Base-by-base conservation (phyloP, 2,888 invertebrate genomes). In the Chirona hameri region DNA sequence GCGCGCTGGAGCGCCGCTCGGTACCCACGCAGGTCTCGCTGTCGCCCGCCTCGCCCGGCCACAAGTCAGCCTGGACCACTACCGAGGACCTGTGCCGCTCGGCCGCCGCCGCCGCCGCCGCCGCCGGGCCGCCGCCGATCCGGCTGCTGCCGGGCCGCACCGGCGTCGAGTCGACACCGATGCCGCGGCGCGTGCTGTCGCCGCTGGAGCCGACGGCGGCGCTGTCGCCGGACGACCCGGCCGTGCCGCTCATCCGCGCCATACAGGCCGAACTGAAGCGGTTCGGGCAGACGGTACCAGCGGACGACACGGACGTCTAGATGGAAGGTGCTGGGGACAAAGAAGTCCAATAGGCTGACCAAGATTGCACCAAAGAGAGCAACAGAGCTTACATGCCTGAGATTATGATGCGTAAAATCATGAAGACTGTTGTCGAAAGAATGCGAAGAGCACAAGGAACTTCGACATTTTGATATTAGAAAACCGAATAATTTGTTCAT, bases 171-270 rank as follows among this genome's bases (percentile, higher is more conserved):
- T 65, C 81, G 39, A 69, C 69, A 7, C 69, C 65, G 48, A 76
- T 76, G 39, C 46, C 39, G 0, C 76, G 24, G 0, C 39, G 76
- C 9, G 10, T 10, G 24, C 76, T 76, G 31, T n/a, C 46, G 24
- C 24, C 86, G 87, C 79, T 84, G 57, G 83, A 82, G 27, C 57
- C 82, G 27, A 82, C 72, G 27, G 81, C 80, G 3, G 83, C 83
- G 9, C 83, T 84, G 7, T 87, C 89, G 4, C 89, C 90, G 0
- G 90, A 91, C 81, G 93, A 95, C 87, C 93, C 95, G 0, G 95
- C 95, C 0, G 91, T 94, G 24, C 95, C 95, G 0, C 90, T 95
- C 48, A 95, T 96, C 86, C 92, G 93, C 79, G 94, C 95, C 84
- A 95, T 96, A 87, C 95, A 94, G 88, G 92, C 91, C 84, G 95